Evolutionary conservation across 2,797 vertebrate genomes (phyloP), one percentile per base, ranked within the genome.

Genomic region (Onychomys arenicola): DNA sequence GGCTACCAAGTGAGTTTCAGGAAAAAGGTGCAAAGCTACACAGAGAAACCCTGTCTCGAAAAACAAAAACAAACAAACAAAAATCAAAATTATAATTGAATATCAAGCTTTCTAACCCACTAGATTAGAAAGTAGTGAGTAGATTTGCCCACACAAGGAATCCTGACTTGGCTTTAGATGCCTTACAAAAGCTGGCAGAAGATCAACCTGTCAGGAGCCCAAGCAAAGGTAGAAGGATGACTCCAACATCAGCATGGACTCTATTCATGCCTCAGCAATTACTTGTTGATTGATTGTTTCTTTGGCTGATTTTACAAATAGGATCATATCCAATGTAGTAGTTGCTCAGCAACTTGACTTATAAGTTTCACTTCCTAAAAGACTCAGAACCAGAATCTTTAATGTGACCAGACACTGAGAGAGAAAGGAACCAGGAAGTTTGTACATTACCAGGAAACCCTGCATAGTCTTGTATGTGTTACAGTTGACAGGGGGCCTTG

Each of bases 1-100:
- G n/a, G n/a, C n/a, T n/a, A n/a, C n/a, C n/a, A n/a, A n/a, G n/a
- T n/a, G n/a, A n/a, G n/a, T n/a, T n/a, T n/a, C n/a, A n/a, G n/a
- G n/a, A n/a, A n/a, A n/a, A n/a, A n/a, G n/a, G n/a, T n/a, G n/a
- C n/a, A n/a, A n/a, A n/a, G n/a, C n/a, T n/a, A n/a, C n/a, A n/a
- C n/a, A n/a, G n/a, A n/a, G n/a, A n/a, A n/a, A n/a, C n/a, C n/a
- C n/a, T n/a, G n/a, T n/a, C n/a, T n/a, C n/a, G n/a, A n/a, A n/a
- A n/a, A n/a, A n/a, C n/a, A n/a, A n/a, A n/a, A n/a, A n/a, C n/a
- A n/a, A n/a, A n/a, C n/a, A n/a, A n/a, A n/a, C n/a, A 13, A 63
- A 83, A 95, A 78, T 63, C 93, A 73, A 91, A 91, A 29, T 71
- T 86, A 59, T 32, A 89, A n/a, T 12, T 77, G 14, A 91, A 83